Evolutionary conservation across 2,797 vertebrate genomes (phyloP), one percentile per base, ranked within the genome.

Genomic region (Australoheros facetus): DNA sequence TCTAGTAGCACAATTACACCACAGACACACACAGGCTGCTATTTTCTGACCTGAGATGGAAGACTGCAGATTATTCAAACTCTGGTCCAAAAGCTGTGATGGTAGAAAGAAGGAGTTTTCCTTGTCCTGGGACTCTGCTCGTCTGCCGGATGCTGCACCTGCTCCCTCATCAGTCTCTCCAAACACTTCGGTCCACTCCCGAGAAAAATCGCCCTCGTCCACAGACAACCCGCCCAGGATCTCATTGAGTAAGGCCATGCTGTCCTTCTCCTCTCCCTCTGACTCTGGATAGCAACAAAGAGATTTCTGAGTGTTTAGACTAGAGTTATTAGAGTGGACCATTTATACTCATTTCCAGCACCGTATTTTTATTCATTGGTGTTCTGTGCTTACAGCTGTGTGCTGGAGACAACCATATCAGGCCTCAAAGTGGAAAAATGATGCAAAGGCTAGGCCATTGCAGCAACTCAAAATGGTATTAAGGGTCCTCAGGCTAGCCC

Each of bases 21-120:
- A 4, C 42, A 45, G 5, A 45, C 48, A 66, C 17, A 58, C 12
- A 28, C 23, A n/a, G 7, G 32, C 30, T 21, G 3, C 11, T 16
- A 42, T 48, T 23, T 53, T 91, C 95, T 88, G 77, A 98, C 98
- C 97, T 84, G 96, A 93, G 56, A 95, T 86, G 23, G 96, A 95
- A 0, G 97, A 96, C 92, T 96, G 96, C 39, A 94, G 90, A 70
- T 95, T 94, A 75, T 94, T 96, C 93, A 97, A 94, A 84, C 96
- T 97, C 95, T 97, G 97, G 93, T 99, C 98, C 86, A 98, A 86
- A n/a, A 99, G 96, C 87, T 97, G 97, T 1, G 98, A 99, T 1
- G 98, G 98, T 21, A 99, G 94, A 88, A 97, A 99, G 82, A 96
- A 96, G 19, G 96, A 95, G 30, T 85, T 77, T 2, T 95, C 86